Percentiles rank a stretch among this genome's conserved stretches.
phyloP scores from a whole-genome alignment of 1,140 invertebrate genomes.

The Tyrophagus putrescentiae region DNA sequence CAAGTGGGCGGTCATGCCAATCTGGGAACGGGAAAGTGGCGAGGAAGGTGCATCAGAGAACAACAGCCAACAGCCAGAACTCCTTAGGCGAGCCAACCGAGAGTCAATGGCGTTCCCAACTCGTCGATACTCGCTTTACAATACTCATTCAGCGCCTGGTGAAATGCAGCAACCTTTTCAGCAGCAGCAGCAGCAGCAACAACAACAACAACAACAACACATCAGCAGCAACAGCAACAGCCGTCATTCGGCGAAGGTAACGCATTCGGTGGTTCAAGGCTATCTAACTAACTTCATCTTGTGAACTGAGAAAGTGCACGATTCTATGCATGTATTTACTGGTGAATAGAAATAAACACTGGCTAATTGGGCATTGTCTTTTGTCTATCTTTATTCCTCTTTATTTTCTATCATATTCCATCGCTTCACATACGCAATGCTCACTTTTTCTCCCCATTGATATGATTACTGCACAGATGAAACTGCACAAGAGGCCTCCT shows the following conservation, averaged over 20 bases:
- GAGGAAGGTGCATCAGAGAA: background rate
- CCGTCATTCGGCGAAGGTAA: conserved; percentile 1
- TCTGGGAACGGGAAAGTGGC: background rate
- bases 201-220: background rate
- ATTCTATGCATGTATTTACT: background rate
- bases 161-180: no score
- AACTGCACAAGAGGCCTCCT: background rate
- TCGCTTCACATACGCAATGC: no score
- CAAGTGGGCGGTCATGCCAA: conserved; percentile 4
- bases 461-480: background rate
- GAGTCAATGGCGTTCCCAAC: background rate
- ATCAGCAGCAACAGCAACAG: background rate
- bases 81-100: background rate
- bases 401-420: background rate
- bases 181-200: no score
- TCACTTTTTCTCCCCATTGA: background rate
- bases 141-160: no score
- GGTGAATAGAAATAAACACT: no score
- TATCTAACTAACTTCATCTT: background rate
- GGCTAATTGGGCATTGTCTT: no score
- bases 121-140: no score
- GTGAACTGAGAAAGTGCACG: background rate
- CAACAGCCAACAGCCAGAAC: background rate
- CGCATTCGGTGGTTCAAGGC: background rate
- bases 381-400: background rate